Conservation (phyloP, 2,888 invertebrate species). For the Willowsia nigromaculata region DNA sequence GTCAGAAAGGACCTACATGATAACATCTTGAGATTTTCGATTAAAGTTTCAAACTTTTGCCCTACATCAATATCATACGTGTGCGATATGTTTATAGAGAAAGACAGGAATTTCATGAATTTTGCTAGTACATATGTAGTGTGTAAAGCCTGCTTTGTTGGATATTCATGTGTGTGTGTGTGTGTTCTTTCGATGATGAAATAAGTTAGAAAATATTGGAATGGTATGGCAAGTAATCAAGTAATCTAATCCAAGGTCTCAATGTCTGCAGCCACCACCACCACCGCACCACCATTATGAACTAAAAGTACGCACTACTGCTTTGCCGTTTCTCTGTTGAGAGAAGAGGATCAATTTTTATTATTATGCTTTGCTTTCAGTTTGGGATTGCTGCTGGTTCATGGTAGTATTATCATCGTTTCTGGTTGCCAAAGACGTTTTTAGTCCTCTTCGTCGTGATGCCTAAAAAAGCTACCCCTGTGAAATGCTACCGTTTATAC, state of each 20-base stretch:
- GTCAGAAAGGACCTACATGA: constrained; percentile 36
- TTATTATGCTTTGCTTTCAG: constrained; percentile 17
- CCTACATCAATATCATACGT: constrained; percentile 29
- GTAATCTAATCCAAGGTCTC: constrained; percentile 53
- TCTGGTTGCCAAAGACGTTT: constrained; percentile 1
- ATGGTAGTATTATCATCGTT: background rate
- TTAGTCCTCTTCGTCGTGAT: background rate
- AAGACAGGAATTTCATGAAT: background rate
- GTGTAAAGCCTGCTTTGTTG: background rate
- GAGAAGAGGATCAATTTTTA: constrained; percentile 21
- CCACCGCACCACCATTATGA: background rate
- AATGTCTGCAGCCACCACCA: constrained; percentile 16
- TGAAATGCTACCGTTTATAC: background rate
- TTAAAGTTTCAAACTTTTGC: constrained; percentile 45
- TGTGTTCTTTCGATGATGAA: constrained; percentile 18
- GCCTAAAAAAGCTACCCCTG: background rate
- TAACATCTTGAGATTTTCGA: constrained; percentile 58
- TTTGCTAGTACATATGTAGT: too few relatives aligned
- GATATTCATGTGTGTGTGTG: background rate
- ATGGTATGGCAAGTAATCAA: constrained; percentile 41
- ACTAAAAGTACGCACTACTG: background rate
- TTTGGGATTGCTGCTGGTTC: background rate
- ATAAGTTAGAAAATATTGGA: constrained; percentile 26
- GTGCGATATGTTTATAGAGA: background rate
- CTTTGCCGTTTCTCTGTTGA: background rate